Percentiles rank a stretch among this genome's conserved stretches.
Conservation (phyloP, 53 echinoderm and acorn worm species). For the Luidia sarsii region DNA sequence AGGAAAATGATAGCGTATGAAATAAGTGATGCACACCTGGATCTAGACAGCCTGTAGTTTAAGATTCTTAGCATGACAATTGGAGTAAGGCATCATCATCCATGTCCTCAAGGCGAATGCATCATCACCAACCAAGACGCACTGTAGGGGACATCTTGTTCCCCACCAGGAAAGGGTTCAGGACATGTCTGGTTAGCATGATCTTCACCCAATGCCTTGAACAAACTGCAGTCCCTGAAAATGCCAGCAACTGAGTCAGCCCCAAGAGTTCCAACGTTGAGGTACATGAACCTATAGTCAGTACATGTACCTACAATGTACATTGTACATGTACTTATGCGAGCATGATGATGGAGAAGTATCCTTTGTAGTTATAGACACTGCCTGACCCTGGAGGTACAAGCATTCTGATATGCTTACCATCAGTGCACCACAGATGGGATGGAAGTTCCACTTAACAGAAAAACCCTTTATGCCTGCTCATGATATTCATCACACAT, state of each 20-base stretch:
- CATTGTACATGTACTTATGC: neutral
- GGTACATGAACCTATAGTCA: neutral
- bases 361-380: neutral
- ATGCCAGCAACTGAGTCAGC: neutral
- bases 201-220: neutral
- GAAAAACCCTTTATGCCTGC: neutral
- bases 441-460: neutral
- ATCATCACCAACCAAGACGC: too few species aligned
- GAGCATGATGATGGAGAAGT: neutral
- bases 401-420: neutral
- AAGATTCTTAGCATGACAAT: neutral
- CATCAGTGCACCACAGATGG: neutral
- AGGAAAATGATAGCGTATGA: neutral
- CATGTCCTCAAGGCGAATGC: neutral
- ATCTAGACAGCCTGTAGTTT: neutral
- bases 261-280: neutral
- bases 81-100: neutral
- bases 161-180: neutral
- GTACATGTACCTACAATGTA: too few species aligned
- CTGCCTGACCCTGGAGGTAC: neutral
- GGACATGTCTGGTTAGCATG: neutral
- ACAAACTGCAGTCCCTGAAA: neutral
- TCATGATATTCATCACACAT: neutral
- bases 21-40: neutral
- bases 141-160: neutral